Evolutionary conservation across 1,140 invertebrate genomes (phyloP), one percentile per base, ranked within the genome.

Genomic region (Mya arenaria): DNA sequence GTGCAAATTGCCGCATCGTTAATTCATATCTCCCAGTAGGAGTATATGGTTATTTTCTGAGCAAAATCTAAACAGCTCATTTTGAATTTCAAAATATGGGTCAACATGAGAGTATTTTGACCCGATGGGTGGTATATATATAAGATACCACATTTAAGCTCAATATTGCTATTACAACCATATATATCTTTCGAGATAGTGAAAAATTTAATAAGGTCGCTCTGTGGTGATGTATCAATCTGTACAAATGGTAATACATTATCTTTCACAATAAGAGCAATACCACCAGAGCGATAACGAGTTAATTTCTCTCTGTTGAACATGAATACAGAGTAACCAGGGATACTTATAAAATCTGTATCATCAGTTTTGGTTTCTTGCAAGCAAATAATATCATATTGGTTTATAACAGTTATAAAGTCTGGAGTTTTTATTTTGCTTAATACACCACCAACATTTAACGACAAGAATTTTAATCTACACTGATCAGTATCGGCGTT

Each of bases 341-440:
- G 25, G 25, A 73, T 1, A 36, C 36, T 10, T 19, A 82, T 55
- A 56, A 4, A 25, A 55, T 82, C 69, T 4, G 56, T 36, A 30
- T 52, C 60, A n/a, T 82, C 68, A 37, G 60, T 73, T 73, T 65
- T 82, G 36, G 79, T 73, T 66, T 82, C 69, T 48, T 73, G 68
- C 17, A 82, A 56, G 13, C 69, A 58, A 0, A 73, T 58, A 28
- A 82, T 66, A 15, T 82, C 79, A 34, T 73, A 55, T 17, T 55
- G 52, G 25, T 5, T 62, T 1, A 82, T 10, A 25, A 82, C 44
- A 30, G 48, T 17, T n/a, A 62, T 10, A 73, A 82, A 82, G 44
- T 82, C 79, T 23, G 79, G 79, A 55, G n/a, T 52, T 63, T 48
- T 1, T 34, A 82, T 19, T 25, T 62, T 60, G 30, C 13, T 0